Base-by-base conservation (phyloP, 1,140 invertebrate species). In the Galleria mellonella region DNA sequence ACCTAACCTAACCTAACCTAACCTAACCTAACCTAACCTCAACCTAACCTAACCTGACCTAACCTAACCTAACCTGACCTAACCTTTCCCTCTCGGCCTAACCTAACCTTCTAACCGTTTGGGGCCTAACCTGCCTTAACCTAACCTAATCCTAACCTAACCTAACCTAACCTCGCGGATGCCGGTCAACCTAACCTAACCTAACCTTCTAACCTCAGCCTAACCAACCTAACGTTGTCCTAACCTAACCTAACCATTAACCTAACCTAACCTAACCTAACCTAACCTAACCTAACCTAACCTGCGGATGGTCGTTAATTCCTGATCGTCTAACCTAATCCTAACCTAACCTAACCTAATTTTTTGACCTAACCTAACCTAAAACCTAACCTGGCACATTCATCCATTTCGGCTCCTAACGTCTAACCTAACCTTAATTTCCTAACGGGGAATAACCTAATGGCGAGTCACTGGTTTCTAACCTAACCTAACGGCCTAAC, bases 181-280 rank as follows among this genome's bases (percentile, higher is more conserved):
- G 39, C 55, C 43, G 42, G 54, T 38, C 54, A 48, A 61, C 59
- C 57, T 51, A 57, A 67, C 55, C 60, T 55, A 58, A 70, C 55
- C 66, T 56, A 51, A 66, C 60, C 66, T 55, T 52, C 60, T 55
- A 68, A 62, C 63, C 56, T 52, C 48, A 61, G 55, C 57, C 46
- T 51, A 60, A 51, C 62, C 54, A 65, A 69, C 64, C 58, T 54
- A 65, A 62, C 61, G 62, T 58, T 55, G 62, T 62, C 58, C 62
- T 53, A 62, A 65, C 58, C 64, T 49, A 48, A 62, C 61, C 62
- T 55, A 55, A 65, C 49, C 55, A 37, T 46, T 46, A 58, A 64
- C 62, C 54, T 53, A 69, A 67, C 65, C 55, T 45, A 45, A 45
- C 43, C 43, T 58, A 55, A 58, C 32, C 32, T 33, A 33, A 33